phyloP scores from a whole-genome alignment of 2,888 invertebrate species.

The Gerosis bhagava region DNA sequence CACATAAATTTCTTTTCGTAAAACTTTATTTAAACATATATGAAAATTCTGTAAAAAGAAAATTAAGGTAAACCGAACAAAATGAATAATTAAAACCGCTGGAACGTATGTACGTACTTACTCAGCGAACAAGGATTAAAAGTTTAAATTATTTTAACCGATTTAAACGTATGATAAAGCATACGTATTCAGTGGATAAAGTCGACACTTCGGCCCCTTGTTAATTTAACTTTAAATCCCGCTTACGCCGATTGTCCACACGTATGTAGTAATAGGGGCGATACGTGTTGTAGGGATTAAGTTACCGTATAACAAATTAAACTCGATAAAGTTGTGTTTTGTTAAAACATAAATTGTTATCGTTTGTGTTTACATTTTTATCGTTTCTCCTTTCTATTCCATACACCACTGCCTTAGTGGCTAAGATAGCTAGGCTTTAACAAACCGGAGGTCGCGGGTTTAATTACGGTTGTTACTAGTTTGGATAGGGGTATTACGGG shows the following conservation, averaged over 20 bases:
- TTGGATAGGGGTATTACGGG: no score
- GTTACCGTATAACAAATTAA: constrained; percentile 13
- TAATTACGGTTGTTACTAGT: no score
- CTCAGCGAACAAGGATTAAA: constrained; percentile 57
- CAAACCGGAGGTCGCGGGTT: no score
- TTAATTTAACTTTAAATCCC: constrained; percentile 63
- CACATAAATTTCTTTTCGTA: no score
- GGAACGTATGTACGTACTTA: constrained; percentile 19
- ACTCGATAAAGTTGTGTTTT: constrained; percentile 15
- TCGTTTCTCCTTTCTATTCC: no score
- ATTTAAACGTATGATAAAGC: constrained; percentile 64
- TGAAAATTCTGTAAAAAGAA: constrained; percentile 7
- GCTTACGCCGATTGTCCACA: constrained; percentile 36
- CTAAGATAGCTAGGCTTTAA: no score
- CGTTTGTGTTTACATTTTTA: no score
- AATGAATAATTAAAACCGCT: constrained; percentile 27
- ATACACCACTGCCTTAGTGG: no score
- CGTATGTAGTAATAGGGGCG: constrained; percentile 24
- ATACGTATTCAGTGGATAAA: constrained; percentile 38
- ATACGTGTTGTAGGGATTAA: constrained; percentile 18
- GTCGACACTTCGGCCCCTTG: constrained; percentile 48
- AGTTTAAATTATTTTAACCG: constrained; percentile 69
- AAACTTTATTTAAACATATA: no score
- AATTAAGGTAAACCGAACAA: constrained; percentile 17
- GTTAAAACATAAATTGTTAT: no score